Evolutionary conservation across 2,888 invertebrate species (phyloP), one percentile per base, ranked within the genome.

Genomic region (Brachylomia viminalis): DNA sequence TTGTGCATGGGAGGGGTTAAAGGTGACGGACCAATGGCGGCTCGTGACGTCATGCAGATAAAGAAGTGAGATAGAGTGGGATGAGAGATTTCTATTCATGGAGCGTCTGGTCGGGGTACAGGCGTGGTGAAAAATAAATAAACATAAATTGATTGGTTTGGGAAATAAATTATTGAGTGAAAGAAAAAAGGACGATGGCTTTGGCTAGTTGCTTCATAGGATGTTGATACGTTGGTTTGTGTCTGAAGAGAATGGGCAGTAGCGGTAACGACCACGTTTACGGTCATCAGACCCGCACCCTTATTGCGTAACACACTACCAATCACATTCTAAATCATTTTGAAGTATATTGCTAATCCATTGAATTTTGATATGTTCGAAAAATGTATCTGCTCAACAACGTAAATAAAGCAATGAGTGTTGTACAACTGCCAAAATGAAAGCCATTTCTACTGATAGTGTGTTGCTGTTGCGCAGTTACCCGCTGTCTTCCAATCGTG

Each of bases 1-100:
- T 95, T 93, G 91, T 94, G 93, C 93, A 93, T 95, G 96, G 96
- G 95, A 92, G 95, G 96, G 96, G 96, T 96, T 92, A 95, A 92
- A 95, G 96, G 96, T 96, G 86, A 90, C 86, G 92, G 93, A 92
- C 95, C 95, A 95, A 95, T 96, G 88, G 92, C 84, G 90, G 90
- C 90, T 89, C 89, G 87, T 88, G 90, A 90, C 92, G 90, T 87
- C 90, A 88, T 85, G 86, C 85, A 86, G 89, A 89, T 90, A 91
- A 90, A 91, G 90, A 90, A 83, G 89, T 85, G 72, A 86, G 83
- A 78, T 79, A 80, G 93, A 93, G 92, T 84, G 94, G 92, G 95
- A 95, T 89, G 93, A 91, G 90, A 87, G 90, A 92, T 92, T 92
- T 75, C 94, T 96, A 96, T 95, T 96, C 93, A 92, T 92, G 93